Conservation (phyloP, 2,113 vertebrate genomes). For the Tapirus terrestris region DNA sequence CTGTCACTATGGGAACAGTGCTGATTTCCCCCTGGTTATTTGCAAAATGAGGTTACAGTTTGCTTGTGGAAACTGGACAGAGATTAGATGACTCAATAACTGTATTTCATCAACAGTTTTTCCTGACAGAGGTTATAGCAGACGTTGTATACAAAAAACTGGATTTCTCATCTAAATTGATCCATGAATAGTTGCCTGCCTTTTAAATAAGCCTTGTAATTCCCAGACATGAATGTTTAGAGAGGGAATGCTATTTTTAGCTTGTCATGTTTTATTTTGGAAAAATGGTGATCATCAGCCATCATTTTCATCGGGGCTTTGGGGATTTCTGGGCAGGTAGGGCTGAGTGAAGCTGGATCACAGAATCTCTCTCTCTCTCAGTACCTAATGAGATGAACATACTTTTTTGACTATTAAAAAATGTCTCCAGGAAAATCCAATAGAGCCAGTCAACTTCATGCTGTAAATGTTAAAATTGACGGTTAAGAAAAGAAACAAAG, state of each 20-base stretch:
- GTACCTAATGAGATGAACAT: neutral
- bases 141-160: conserved; percentile 28
- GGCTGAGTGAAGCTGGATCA: neutral
- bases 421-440: neutral
- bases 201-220: conserved; percentile 69
- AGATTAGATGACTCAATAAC: conserved; percentile 73
- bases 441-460: neutral
- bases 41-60: conserved; percentile 69
- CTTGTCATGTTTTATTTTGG: neutral
- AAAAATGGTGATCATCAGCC: neutral
- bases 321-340: neutral
- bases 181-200: conserved; percentile 71
- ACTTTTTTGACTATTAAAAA: neutral
- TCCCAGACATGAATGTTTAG: conserved; percentile 22
- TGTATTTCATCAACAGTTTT: conserved; percentile 71
- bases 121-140: conserved; percentile 73
- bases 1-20: conserved; percentile 79
- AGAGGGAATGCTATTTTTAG: conserved; percentile 2
- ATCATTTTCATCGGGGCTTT: neutral
- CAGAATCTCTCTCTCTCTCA: neutral
- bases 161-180: conserved; percentile 53
- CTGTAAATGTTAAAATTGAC: neutral
- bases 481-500: neutral
- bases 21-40: conserved; percentile 59
- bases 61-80: conserved; percentile 66